Evolutionary conservation across 2,797 vertebrate genomes (phyloP).

Genomic region (Amazona ochrocephala): DNA sequence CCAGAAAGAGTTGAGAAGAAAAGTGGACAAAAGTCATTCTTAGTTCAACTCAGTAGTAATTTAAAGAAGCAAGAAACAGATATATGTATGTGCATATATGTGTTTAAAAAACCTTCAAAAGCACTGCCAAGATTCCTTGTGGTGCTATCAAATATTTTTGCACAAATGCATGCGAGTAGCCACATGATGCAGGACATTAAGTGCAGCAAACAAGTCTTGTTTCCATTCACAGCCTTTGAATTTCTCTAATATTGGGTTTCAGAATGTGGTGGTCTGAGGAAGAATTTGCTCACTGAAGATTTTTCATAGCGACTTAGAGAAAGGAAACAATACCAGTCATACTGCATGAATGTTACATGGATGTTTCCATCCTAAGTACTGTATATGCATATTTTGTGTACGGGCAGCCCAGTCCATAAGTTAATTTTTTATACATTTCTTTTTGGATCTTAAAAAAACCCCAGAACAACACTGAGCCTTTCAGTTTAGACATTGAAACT

Average conservation of each 20-base stretch:
- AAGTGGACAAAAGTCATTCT: conserved; percentile 12
- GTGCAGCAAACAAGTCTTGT: conserved; percentile 68
- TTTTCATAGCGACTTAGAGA: conserved; percentile 56
- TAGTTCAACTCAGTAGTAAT: not conserved
- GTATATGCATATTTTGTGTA: not conserved
- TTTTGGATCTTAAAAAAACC: not conserved
- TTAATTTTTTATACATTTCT: not conserved
- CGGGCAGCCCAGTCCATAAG: not conserved
- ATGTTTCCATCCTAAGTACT: not conserved
- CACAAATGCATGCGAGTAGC: conserved; percentile 15
- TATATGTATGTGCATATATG: not conserved
- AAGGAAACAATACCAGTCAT: conserved; percentile 48
- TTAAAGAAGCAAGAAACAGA: not conserved
- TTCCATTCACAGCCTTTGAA: conserved; percentile 68
- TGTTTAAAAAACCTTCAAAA: not conserved
- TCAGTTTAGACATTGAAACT: not conserved
- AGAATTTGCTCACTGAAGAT: conserved; percentile 65
- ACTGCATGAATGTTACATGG: not conserved
- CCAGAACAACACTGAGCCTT: not conserved
- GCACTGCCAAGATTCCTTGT: conserved; percentile 18
- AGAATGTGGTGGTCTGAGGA: conserved; percentile 56
- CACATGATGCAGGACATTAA: conserved; percentile 34
- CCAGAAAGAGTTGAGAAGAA: conserved; percentile 23
- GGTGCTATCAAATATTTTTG: conserved; percentile 12
- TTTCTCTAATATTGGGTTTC: conserved; percentile 68